phyloP scores from a whole-genome alignment of 2,797 vertebrate species.

The Ataeniobius toweri region DNA sequence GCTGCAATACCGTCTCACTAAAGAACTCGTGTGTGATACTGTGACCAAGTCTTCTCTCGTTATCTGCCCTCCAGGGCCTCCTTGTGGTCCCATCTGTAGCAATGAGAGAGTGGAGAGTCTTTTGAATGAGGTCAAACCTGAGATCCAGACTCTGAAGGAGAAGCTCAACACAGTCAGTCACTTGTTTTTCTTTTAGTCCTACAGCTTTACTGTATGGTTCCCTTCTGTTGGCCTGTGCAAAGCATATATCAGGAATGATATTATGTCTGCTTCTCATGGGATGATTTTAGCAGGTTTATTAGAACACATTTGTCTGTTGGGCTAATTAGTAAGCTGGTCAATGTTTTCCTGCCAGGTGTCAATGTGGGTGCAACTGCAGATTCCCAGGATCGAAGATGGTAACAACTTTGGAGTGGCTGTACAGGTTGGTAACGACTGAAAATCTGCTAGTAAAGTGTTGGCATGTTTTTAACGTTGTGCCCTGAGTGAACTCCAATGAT shows the following conservation, averaged over 20 bases:
- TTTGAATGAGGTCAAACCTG: constrained; percentile 82
- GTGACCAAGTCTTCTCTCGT: background rate
- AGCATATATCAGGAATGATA: no score
- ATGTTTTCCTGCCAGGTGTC: constrained; percentile 80
- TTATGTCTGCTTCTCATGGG: no score
- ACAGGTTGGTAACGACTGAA: constrained; percentile 77
- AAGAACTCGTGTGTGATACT: background rate
- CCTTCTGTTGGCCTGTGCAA: background rate
- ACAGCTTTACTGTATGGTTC: background rate
- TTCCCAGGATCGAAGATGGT: constrained; percentile 90
- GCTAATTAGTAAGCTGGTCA: background rate
- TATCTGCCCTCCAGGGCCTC: constrained; percentile 77
- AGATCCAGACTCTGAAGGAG: constrained; percentile 89
- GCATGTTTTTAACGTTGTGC: background rate
- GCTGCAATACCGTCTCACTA: no score
- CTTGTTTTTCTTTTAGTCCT: background rate
- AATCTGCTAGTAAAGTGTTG: background rate
- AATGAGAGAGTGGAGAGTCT: constrained; percentile 86
- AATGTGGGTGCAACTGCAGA: constrained; percentile 91
- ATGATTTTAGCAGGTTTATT: no score
- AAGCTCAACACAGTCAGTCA: constrained; percentile 85
- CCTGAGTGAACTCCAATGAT: background rate
- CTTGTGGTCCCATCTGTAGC: constrained; percentile 87
- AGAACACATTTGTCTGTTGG: background rate
- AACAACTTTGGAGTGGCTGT: constrained; percentile 94